Evolutionary conservation across 2,797 vertebrate species (phyloP), one percentile per base, ranked within the genome.

Genomic region (Eulemur rubriventer): DNA sequence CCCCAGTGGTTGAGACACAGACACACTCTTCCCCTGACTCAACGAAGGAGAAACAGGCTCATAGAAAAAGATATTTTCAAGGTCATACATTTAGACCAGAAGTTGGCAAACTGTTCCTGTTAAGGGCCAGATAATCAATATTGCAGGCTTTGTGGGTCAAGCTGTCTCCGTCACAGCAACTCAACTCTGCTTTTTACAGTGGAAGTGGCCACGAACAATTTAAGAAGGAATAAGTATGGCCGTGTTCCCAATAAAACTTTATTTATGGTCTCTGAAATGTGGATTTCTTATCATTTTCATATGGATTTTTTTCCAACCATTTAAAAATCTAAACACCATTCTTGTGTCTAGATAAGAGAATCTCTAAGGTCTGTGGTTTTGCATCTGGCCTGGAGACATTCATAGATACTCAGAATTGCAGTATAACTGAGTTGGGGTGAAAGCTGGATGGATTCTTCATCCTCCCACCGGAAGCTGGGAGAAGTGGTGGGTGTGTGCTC

Each of bases 211-310:
- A 5, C 50, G 76, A 55, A 50, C 38, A n/a, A 3, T 26, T 11
- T 67, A 35, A 30, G 69, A 73, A 65, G 10, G 7, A 48, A 46
- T 9, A 3, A 46, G 5, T 18, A 1, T 76, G 50, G 33, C 46
- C 69, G 28, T 76, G n/a, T 81, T 89, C 89, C 79, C 82, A 93
- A 20, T 82, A 91, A 94, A 96, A 80, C 81, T 89, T 92, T 73
- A 59, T 80, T 76, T 78, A 12, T 20, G 35, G 75, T n/a, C 81
- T 87, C 72, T 22, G 43, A 91, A 83, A 91, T 69, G 67, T 65
- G n/a, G 17, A 48, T 70, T 63, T 97, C 52, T 43, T 79, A 6
- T 24, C 57, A 50, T 72, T 87, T 93, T 93, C 69, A 92, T 65
- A 28, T 70, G 59, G n/a, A 4, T 57, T 41, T 75, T 59, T 3